Evolutionary conservation across 2,888 invertebrate genomes (phyloP).

Genomic region (Portevinia maculata): DNA sequence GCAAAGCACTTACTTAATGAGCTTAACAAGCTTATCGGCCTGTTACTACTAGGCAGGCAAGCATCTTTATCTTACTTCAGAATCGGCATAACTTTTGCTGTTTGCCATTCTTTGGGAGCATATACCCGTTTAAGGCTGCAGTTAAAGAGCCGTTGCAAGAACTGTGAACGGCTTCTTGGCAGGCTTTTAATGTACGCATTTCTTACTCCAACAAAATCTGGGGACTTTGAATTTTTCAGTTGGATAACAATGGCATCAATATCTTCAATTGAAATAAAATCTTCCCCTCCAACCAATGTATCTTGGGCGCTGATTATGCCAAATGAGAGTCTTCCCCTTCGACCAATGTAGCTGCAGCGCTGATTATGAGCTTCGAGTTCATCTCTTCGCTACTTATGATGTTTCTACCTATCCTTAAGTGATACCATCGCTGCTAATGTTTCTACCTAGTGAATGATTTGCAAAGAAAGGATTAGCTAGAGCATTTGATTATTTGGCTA

Average conservation of each 20-base stretch:
- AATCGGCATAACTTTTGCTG: not conserved
- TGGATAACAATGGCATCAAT: not conserved
- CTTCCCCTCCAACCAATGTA: not conserved
- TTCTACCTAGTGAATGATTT: not conserved
- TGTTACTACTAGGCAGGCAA: slow-evolving; percentile 28
- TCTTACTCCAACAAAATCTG: not conserved
- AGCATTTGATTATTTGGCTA: not conserved
- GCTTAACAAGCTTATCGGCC: slow-evolving; percentile 61
- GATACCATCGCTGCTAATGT: too few species aligned
- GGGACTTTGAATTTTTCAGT: not conserved
- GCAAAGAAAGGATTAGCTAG: not conserved
- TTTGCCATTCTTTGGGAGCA: slow-evolving; percentile 10
- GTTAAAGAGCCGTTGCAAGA: not conserved
- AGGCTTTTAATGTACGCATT: slow-evolving; percentile 16
- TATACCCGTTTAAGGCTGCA: not conserved
- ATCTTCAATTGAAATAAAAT: not conserved
- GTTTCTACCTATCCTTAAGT: too few species aligned
- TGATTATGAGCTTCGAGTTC: too few species aligned
- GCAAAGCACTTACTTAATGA: slow-evolving; percentile 62
- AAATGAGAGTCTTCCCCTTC: too few species aligned
- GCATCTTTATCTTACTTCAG: slow-evolving; percentile 3
- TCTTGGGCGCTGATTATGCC: not conserved
- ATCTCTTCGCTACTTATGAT: too few species aligned
- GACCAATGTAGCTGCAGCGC: not conserved
- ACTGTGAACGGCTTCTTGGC: not conserved